Base-by-base conservation (phyloP, 2,888 invertebrate genomes). In the Epistrophe grossulariae region DNA sequence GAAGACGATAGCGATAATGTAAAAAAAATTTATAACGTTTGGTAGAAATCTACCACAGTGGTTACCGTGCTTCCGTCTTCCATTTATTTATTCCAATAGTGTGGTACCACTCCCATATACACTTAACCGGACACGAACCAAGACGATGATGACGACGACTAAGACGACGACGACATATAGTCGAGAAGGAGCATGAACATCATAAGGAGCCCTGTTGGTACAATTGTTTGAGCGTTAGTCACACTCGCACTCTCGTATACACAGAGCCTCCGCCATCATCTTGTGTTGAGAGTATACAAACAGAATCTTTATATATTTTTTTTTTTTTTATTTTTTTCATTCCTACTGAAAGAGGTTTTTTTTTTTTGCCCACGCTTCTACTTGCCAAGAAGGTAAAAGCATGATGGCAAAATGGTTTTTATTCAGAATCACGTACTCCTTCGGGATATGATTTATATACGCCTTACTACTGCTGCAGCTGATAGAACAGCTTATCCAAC, bases 391-490 rank as follows among this genome's bases (percentile, higher is more conserved):
- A 71, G 38, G 48, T 70, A 48, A 60, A 24, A 68, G 45, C 52
- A 77, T 52, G 15, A 70, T 38, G 74, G 55, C 66, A 38, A 59
- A 80, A 62, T 52, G 66, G 76, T 76, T 73, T 80, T 84, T 84
- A 84, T 84, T 80, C 84, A 80, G 78, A 85, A 85, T 85, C 85
- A 85, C 85, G 85, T 82, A 78, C 85, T 85, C 82, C 82, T 85
- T 52, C 73, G 78, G 81, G 85, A 79, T 78, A 85, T 85, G 85
- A 85, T 85, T 85, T 85, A 85, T 81, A 74, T 40, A 38, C 38
- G 85, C 73, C 73, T 72, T 78, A 77, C 72, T 35, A 50, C 80
- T 84, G 84, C 80, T 84, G 84, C 80, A 84, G 80, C 84, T 84
- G 84, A 84, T 84, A 84, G 80, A 80, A 84, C 80, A 80, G 84